Percentiles rank a stretch among this genome's conserved stretches.
Conservation (phyloP, 1,140 invertebrate genomes). For the Scaptomyza graminum region DNA sequence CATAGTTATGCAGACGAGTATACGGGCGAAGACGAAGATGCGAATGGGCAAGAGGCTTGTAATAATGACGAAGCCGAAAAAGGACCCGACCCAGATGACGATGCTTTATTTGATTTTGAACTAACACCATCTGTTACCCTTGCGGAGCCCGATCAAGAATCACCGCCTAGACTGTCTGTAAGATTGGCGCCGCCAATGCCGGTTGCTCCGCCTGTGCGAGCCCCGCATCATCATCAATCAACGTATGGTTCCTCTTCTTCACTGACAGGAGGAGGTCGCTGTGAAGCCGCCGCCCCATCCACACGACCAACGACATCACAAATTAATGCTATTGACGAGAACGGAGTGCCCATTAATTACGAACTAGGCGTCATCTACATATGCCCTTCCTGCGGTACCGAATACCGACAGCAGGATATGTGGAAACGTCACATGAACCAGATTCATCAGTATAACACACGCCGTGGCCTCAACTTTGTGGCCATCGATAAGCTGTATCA, state of each 20-base stretch:
- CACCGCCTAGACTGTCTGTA: slow-evolving; percentile 3
- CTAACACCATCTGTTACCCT: slow-evolving; percentile 58
- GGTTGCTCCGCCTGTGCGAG: slow-evolving; percentile 29
- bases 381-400: slow-evolving; percentile 67
- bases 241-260: slow-evolving; percentile 25
- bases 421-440: slow-evolving; percentile 80
- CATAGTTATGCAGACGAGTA: slow-evolving; percentile 49
- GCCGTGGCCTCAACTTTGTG: slow-evolving; percentile 71
- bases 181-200: slow-evolving; percentile 21
- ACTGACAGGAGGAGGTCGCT: neutral
- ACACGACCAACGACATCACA: slow-evolving; percentile 65
- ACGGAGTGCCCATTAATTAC: slow-evolving; percentile 71
- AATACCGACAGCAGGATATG: slow-evolving; percentile 69
- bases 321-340: slow-evolving; percentile 69
- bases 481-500: slow-evolving; percentile 77
- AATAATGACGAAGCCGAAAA: slow-evolving; percentile 33
- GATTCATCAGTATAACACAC: slow-evolving; percentile 71
- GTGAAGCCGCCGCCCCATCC: slow-evolving; percentile 7
- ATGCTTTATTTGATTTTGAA: slow-evolving; percentile 79
- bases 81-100: slow-evolving; percentile 62
- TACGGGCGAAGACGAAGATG: slow-evolving; percentile 40
- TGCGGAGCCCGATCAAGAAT: slow-evolving; percentile 28
- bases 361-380: slow-evolving; percentile 78
- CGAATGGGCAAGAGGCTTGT: slow-evolving; percentile 27
- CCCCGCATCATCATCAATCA: slow-evolving; percentile 27